Evolutionary conservation across 2,797 vertebrate genomes (phyloP), one percentile per base, ranked within the genome.

Genomic region (Chaetophractus vellerosus): DNA sequence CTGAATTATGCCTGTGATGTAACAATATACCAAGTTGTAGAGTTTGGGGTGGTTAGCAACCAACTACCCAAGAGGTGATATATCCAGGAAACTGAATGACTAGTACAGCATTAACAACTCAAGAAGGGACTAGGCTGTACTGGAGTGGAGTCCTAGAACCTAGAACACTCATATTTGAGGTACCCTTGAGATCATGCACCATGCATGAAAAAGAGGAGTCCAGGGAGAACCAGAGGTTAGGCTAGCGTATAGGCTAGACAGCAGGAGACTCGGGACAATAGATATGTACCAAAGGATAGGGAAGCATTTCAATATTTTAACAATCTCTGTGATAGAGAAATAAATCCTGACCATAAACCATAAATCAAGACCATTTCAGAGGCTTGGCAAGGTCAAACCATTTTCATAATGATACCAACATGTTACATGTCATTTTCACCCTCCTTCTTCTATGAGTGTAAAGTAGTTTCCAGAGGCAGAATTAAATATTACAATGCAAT

Each of bases 331-430:
- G 24, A 0, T 12, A 74, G 55, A 66, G 52, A 5, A 55, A 68
- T 66, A 59, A 57, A 76, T 10, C 9, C 28, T 61, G 57, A 33
- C 5, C 12, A 57, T 23, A 45, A 33, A n/a, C 7, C 26, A 57
- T 55, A 48, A 50, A 55, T 4, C 23, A 2, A 79, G 14, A 71
- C n/a, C 11, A 72, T 78, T 88, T 79, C 84, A 91, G 33, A 6
- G 48, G 5, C 16, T 94, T 16, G 74, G 18, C n/a, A 31, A 79
- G 5, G 19, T 71, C 23, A 48, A 52, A 48, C 3, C n/a, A 55
- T 50, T 38, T 95, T 80, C 45, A 63, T 52, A 59, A 69, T n/a
- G 6, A 83, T 48, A 45, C n/a, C 14, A 50, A 80, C n/a, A 59
- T 12, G 9, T 14, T 57, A 21, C 26, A 38, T 52, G 8, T 18